Evolutionary conservation across 2,888 invertebrate species (phyloP), one percentile per base, ranked within the genome.

Genomic region (Coleophora flavipennella): DNA sequence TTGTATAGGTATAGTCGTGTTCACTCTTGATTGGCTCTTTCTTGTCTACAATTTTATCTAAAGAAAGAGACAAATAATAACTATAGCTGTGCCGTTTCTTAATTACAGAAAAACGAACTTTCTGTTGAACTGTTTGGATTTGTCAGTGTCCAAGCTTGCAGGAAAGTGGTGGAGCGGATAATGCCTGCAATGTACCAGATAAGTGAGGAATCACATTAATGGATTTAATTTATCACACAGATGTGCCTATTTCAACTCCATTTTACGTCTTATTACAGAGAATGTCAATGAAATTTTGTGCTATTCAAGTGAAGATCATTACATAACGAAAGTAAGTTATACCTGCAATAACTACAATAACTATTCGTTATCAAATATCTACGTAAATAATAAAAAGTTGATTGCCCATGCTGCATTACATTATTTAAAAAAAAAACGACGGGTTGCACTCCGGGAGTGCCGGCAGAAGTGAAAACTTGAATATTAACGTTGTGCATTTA

Each of bases 251-350:
- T 20, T 20, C 20, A 3, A 20, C 20, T 20, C 20, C 3, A 20
- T 20, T 20, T 20, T 20, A 20, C 20, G 20, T 20, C 20, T 20
- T 20, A 40, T 33, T 55, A 39, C 48, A 68, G 67, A 53, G 14
- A 61, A 62, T 36, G 40, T 48, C 1, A 56, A 60, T 36, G 66
- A 73, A 44, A 51, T 63, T 3, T 41, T 71, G 1, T 75, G 75
- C 44, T 76, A 65, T 40, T 13, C 63, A 2, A 64, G 59, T 33
- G 62, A 66, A 25, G 56, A 60, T 0, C 59, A 62, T 43, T 63
- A 53, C 31, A 56, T 75, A 39, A 62, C 61, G 26, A 58, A 59
- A 38, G 75, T 74, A 55, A 60, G 52, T 56, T 31, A 37, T 14
- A 36, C 13, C n/a, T n/a, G n/a, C n/a, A n/a, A 0, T 2, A 20